Evolutionary conservation across 1,140 invertebrate genomes (phyloP).

Genomic region (Lethrus apterus): DNA sequence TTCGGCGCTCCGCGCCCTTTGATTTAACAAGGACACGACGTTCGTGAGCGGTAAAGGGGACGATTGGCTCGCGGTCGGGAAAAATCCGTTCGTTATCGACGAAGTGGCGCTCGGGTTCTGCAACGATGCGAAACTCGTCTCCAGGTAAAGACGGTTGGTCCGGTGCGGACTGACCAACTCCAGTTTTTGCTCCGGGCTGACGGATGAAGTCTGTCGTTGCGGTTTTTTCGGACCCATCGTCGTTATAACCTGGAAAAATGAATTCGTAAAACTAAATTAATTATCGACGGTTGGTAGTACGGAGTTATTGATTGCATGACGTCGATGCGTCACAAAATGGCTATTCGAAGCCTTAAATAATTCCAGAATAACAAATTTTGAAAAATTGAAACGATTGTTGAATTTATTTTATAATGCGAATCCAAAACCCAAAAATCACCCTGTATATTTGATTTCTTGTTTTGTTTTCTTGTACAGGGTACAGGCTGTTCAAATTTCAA

Average conservation of each 20-base stretch:
- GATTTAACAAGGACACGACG: slow-evolving; percentile 26
- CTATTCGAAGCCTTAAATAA: neutral
- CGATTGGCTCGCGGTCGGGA: slow-evolving; percentile 18
- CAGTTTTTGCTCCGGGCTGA: slow-evolving; percentile 21
- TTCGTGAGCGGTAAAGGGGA: slow-evolving; percentile 36
- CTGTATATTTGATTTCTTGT: no score
- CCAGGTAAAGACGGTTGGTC: slow-evolving; percentile 50
- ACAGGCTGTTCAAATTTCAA: no score
- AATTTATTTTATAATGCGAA: neutral
- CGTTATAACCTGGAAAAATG: slow-evolving; percentile 61
- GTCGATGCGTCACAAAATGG: slow-evolving; percentile 4
- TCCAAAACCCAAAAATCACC: neutral
- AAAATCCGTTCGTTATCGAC: slow-evolving; percentile 40
- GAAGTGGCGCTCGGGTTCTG: slow-evolving; percentile 48
- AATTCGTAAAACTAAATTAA: slow-evolving; percentile 13
- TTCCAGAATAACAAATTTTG: slow-evolving; percentile 4
- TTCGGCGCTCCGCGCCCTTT: slow-evolving; percentile 8
- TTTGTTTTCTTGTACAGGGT: no score
- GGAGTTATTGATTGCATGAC: neutral
- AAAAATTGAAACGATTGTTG: neutral
- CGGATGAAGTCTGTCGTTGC: slow-evolving; percentile 44
- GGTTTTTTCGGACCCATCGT: slow-evolving; percentile 65
- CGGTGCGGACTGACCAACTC: slow-evolving; percentile 42
- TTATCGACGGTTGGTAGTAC: neutral
- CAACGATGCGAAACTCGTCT: slow-evolving; percentile 68